Percentiles rank a stretch among this genome's conserved stretches.
These are phyloP conservation scores for Pseudorasbora parva DNA, from an alignment of 2,113 vertebrate genomes.

Conservation along the genomic window DNA sequence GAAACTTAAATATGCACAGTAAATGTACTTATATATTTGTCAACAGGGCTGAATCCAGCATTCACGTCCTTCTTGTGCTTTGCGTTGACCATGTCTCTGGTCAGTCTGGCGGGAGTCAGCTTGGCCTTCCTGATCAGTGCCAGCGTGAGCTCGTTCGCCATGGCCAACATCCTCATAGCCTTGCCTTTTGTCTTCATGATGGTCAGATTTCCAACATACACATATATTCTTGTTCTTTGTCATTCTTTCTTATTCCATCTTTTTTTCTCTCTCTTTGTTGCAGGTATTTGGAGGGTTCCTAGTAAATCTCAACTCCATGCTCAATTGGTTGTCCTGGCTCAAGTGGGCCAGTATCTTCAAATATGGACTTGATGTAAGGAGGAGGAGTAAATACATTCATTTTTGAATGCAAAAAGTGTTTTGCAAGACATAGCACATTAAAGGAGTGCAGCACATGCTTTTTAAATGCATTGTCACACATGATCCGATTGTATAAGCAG, in stretches of 20 bases:
- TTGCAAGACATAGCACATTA: background rate
- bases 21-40: constrained; percentile 8
- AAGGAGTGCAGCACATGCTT: background rate
- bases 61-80: constrained; percentile 73
- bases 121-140: constrained; percentile 80
- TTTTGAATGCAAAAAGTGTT: background rate
- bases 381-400: background rate
- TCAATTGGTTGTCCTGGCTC: constrained; percentile 81
- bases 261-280: background rate
- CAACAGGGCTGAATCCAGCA: constrained; percentile 73
- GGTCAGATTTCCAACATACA: constrained; percentile 63
- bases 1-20: background rate
- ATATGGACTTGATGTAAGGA: constrained; percentile 79
- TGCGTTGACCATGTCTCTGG: constrained; percentile 74
- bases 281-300: constrained; percentile 82
- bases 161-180: constrained; percentile 79
- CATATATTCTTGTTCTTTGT: background rate
- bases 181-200: constrained; percentile 84
- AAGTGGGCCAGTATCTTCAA: constrained; percentile 80
- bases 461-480: background rate
- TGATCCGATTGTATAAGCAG: background rate
- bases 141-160: constrained; percentile 74
- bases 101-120: constrained; percentile 75
- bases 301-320: constrained; percentile 79
- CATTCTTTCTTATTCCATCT: constrained; percentile 30